Percentiles rank a stretch among this genome's conserved stretches.
These are phyloP conservation scores for Caenorhabditis angaria DNA, from an alignment of 2,888 invertebrate genomes.

Conservation along the genomic window DNA sequence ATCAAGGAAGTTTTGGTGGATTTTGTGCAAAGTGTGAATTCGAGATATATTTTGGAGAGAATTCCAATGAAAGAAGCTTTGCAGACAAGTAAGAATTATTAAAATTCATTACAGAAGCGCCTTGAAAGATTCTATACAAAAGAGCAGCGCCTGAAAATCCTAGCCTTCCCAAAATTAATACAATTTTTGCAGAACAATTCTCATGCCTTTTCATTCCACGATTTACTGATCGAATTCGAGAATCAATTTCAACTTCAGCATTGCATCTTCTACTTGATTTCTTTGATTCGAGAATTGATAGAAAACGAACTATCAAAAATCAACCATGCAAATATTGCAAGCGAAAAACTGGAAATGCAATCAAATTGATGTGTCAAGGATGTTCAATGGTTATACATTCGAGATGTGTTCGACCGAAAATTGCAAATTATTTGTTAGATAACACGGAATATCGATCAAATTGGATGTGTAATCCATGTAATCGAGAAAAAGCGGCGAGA, in stretches of 20 bases:
- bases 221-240: slow-evolving; percentile 28
- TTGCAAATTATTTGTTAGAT: too few relatives aligned
- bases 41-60: background rate
- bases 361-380: too few relatives aligned
- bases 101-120: too few relatives aligned
- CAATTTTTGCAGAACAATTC: slow-evolving; percentile 27
- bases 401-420: slow-evolving; percentile 10
- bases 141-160: too few relatives aligned
- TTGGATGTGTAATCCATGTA: slow-evolving; percentile 27
- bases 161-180: too few relatives aligned
- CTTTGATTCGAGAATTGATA: slow-evolving; percentile 42
- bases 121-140: too few relatives aligned
- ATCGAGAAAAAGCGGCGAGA: slow-evolving; percentile 11
- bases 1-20: background rate
- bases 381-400: slow-evolving; percentile 20
- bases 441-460: slow-evolving; percentile 12
- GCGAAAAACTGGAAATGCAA: slow-evolving; percentile 8
- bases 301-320: slow-evolving; percentile 7
- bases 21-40: background rate
- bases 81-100: too few relatives aligned
- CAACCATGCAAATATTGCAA: slow-evolving; percentile 26
- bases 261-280: slow-evolving; percentile 42
- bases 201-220: slow-evolving; percentile 35
- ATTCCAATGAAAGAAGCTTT: background rate
- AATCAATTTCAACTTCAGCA: slow-evolving; percentile 35